A percentile compares a stretch with the other conserved stretches of the same genome.
Conservation (phyloP, 1,140 invertebrate genomes). For the Brachystomella parvula region DNA sequence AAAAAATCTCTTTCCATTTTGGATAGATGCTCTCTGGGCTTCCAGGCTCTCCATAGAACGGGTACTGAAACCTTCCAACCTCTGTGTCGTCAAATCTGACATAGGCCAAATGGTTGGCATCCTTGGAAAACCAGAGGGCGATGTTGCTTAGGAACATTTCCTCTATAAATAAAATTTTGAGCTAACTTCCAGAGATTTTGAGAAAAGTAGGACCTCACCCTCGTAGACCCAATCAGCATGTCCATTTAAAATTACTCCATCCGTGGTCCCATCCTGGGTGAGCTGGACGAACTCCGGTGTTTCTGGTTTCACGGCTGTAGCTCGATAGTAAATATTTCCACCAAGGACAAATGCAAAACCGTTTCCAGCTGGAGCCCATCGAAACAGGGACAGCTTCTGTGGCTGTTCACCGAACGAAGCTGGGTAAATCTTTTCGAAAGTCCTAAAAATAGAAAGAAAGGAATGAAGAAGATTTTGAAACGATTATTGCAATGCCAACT, state of each 20-base stretch:
- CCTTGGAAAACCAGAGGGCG: conserved; percentile 81
- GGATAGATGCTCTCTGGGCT: conserved; percentile 42
- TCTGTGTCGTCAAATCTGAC: conserved; percentile 72
- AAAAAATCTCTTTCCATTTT: conserved; percentile 54
- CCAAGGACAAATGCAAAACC: conserved; percentile 63
- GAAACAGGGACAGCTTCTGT: conserved; percentile 44
- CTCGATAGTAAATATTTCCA: conserved; percentile 72
- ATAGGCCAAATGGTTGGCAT: conserved; percentile 65
- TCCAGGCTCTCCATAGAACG: conserved; percentile 45
- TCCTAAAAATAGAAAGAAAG: not conserved
- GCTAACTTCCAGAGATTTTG: not conserved
- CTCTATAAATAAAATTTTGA: conserved; percentile 55
- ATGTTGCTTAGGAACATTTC: conserved; percentile 77
- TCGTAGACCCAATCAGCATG: conserved; percentile 75
- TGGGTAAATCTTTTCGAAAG: not conserved
- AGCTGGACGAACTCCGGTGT: conserved; percentile 49
- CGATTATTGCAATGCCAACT: too few species aligned
- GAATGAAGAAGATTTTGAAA: not conserved
- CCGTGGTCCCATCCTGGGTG: conserved; percentile 47
- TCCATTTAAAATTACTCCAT: conserved; percentile 65
- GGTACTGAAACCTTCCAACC: conserved; percentile 46
- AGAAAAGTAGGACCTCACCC: conserved; percentile 46
- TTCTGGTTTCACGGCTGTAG: conserved; percentile 44
- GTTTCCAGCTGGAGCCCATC: conserved; percentile 64
- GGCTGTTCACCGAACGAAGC: not conserved